Evolutionary conservation across 2,888 invertebrate genomes (phyloP), one percentile per base, ranked within the genome.

Genomic region (Drosophila acutilabella): DNA sequence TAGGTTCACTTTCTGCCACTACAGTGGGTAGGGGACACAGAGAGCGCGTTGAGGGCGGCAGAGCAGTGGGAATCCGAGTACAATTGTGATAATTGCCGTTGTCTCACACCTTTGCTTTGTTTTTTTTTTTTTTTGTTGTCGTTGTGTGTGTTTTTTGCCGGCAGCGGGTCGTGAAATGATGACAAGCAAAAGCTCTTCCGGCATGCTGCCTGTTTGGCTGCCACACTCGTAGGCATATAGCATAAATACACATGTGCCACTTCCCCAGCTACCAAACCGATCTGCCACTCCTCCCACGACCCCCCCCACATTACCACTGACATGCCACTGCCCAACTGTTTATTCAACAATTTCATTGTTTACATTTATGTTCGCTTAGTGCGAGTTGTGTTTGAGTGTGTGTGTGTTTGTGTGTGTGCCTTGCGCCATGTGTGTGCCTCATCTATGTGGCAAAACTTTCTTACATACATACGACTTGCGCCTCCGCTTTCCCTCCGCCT

Each of bases 61-160:
- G 11, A 1, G 26, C 14, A 11, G 6, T 16, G n/a, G 38, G 14
- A 26, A 13, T 16, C 38, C 38, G 30, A 47, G 61, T 74, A 84
- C 85, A 86, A 89, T 89, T 86, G 85, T 78, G 89, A 86, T 86
- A 86, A 86, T 86, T 86, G 85, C 89, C 85, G 89, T 81, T 86
- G 84, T 88, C 89, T 82, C 83, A 82, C 88, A 88, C 83, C 36
- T 36, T 13, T 36, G 3, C 36, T 41, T 41, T 20, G 20, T 20
- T 20, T 3, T 41, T 41, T 41, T 41, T 41, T 41, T n/a, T 41
- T 36, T 36, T 11, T 36, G n/a, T n/a, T n/a, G n/a, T n/a, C n/a
- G n/a, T n/a, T n/a, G n/a, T 13, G 36, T 36, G 36, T 36, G 1
- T 11, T 36, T 74, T 51, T 52, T 72, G 64, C 76, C 47, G 66